Evolutionary conservation across 2,113 vertebrate species (phyloP).

Genomic region (Psophia crepitans): DNA sequence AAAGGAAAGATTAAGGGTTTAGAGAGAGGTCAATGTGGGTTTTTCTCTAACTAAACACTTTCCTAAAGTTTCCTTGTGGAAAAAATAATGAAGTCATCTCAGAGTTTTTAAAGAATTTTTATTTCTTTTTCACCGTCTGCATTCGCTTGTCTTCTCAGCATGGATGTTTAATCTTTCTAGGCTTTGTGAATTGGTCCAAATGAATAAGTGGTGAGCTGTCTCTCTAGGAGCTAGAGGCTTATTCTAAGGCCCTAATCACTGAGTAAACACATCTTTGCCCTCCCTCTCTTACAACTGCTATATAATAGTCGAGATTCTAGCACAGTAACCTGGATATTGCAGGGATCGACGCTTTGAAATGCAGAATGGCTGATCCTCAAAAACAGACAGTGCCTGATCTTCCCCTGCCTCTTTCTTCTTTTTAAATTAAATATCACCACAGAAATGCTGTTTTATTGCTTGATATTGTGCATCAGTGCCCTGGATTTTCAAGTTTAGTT

Average conservation of each 20-base stretch:
- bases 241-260: slow-evolving; percentile 99
- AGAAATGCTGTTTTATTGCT: slow-evolving; percentile 82
- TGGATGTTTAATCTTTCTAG: slow-evolving; percentile 99
- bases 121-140: slow-evolving; percentile 90
- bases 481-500: slow-evolving; percentile 83
- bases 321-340: slow-evolving; percentile 90
- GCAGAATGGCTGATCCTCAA: slow-evolving; percentile 82
- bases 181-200: slow-evolving; percentile 95
- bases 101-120: slow-evolving; percentile 91
- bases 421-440: slow-evolving; percentile 84
- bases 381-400: slow-evolving; percentile 84
- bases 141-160: slow-evolving; percentile 99
- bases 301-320: slow-evolving; percentile 92
- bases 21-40: slow-evolving; percentile 86
- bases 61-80: slow-evolving; percentile 88
- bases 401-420: slow-evolving; percentile 80
- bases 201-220: slow-evolving; percentile 98
- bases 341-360: slow-evolving; percentile 85
- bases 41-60: slow-evolving; percentile 90
- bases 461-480: slow-evolving; percentile 82
- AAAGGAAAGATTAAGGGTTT: slow-evolving; percentile 89
- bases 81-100: slow-evolving; percentile 87
- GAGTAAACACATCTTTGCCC: slow-evolving; percentile 99
- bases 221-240: slow-evolving; percentile 97
- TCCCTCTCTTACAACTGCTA: slow-evolving; percentile 90